Evolutionary conservation across 2,797 vertebrate species (phyloP).

Genomic region (Tragopan temminckii): DNA sequence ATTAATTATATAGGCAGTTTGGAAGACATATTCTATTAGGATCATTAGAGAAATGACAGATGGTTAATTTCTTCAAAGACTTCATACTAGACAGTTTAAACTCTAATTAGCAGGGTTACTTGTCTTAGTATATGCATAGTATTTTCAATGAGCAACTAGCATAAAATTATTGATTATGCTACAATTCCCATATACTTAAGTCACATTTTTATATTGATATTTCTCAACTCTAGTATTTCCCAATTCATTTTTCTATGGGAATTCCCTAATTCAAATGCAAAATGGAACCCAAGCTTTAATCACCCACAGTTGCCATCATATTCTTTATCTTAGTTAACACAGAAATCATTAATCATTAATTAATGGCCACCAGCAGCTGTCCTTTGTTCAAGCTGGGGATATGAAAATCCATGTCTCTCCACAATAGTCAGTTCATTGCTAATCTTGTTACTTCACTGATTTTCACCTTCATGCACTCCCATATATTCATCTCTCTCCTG

Average conservation of each 20-base stretch:
- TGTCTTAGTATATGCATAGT: background rate
- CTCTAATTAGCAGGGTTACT: conserved; percentile 20
- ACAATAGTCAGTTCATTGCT: background rate
- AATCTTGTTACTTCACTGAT: background rate
- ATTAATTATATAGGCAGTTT: conserved; percentile 4
- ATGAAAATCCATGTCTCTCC: background rate
- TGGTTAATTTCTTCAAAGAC: conserved; percentile 34
- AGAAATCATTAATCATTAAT: background rate
- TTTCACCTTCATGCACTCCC: background rate
- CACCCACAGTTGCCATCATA: background rate
- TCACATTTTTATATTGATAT: background rate
- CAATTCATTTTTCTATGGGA: background rate
- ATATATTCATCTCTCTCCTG: background rate
- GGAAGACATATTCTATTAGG: conserved; percentile 24
- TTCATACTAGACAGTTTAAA: conserved; percentile 40
- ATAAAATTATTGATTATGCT: background rate
- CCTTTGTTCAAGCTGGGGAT: background rate
- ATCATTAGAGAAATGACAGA: conserved; percentile 39
- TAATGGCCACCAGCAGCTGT: background rate
- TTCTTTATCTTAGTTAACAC: background rate
- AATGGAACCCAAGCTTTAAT: background rate
- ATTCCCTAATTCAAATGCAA: background rate
- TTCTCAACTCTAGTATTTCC: background rate
- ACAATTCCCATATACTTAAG: background rate
- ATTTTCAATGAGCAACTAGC: conserved; percentile 2